Percentiles rank a stretch among this genome's conserved stretches.
Evolutionary conservation across 1,140 invertebrate species (phyloP).

Genomic region (Holcopasites calliopsidis): DNA sequence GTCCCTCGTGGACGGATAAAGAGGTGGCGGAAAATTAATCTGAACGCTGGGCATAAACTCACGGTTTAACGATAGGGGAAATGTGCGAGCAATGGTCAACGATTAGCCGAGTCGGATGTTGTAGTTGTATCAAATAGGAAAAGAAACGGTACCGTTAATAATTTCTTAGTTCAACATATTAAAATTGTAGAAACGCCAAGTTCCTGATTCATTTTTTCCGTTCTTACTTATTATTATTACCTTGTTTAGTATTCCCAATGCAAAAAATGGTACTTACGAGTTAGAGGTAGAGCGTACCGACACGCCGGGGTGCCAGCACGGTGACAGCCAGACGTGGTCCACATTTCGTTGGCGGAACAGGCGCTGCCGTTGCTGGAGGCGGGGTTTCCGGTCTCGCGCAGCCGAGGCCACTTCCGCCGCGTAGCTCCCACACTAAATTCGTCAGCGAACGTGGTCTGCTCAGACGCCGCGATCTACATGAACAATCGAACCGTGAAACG

Average conservation of each 20-base stretch:
- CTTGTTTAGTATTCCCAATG: too few species aligned
- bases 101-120: background rate
- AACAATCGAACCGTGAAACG: background rate
- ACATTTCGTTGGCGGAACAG: constrained; percentile 74
- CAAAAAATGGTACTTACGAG: constrained; percentile 67
- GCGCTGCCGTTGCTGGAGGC: constrained; percentile 74
- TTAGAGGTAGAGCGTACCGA: constrained; percentile 80
- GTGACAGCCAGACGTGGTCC: constrained; percentile 77
- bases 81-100: background rate
- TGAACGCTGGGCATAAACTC: background rate
- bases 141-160: too few species aligned
- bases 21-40: background rate
- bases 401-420: constrained; percentile 79
- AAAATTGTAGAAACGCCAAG: too few species aligned
- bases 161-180: too few species aligned
- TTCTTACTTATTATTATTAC: too few species aligned
- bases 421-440: constrained; percentile 91
- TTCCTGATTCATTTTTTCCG: too few species aligned
- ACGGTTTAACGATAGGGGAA: background rate
- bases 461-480: constrained; percentile 82
- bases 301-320: constrained; percentile 77
- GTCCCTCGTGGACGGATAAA: background rate
- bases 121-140: background rate
- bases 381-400: constrained; percentile 80
- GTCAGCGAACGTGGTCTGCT: constrained; percentile 90